Conservation (phyloP, 2,113 vertebrate genomes). For the Oxyura jamaicensis region DNA sequence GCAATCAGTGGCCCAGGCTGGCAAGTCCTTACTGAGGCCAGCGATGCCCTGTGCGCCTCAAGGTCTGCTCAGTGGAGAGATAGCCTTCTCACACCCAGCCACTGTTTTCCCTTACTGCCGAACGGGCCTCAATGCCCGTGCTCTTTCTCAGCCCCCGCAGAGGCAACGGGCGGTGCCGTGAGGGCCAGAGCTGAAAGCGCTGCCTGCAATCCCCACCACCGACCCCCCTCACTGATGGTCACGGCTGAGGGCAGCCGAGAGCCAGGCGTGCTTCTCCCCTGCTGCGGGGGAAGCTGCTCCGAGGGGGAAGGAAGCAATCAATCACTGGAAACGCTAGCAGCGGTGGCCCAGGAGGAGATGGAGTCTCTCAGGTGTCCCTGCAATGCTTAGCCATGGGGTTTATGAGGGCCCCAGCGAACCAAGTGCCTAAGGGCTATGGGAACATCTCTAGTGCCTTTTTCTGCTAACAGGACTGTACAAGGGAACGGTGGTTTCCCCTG, state of each 20-base stretch:
- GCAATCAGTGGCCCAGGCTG: conserved; percentile 34
- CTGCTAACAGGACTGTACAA: neutral
- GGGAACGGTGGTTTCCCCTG: neutral
- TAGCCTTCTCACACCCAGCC: neutral
- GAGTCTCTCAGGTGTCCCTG: neutral
- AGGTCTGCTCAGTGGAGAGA: neutral
- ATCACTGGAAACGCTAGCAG: neutral
- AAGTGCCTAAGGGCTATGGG: neutral
- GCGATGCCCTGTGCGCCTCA: neutral
- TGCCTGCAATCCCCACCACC: neutral
- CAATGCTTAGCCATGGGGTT: fast-evolving
- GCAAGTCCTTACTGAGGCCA: neutral
- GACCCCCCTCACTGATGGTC: neutral
- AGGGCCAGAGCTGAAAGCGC: neutral
- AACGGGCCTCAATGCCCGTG: neutral
- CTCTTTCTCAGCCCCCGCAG: neutral
- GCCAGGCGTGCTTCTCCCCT: neutral
- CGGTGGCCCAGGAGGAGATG: neutral
- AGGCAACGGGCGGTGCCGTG: fast-evolving
- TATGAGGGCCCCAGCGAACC: neutral
- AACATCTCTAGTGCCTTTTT: neutral
- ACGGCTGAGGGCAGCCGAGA: neutral
- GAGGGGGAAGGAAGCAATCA: neutral
- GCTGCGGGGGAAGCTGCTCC: neutral
- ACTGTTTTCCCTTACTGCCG: fast-evolving